These are phyloP conservation scores for Synergus japonicus DNA, from an alignment of 2,888 invertebrate species.

Conservation along the genomic window DNA sequence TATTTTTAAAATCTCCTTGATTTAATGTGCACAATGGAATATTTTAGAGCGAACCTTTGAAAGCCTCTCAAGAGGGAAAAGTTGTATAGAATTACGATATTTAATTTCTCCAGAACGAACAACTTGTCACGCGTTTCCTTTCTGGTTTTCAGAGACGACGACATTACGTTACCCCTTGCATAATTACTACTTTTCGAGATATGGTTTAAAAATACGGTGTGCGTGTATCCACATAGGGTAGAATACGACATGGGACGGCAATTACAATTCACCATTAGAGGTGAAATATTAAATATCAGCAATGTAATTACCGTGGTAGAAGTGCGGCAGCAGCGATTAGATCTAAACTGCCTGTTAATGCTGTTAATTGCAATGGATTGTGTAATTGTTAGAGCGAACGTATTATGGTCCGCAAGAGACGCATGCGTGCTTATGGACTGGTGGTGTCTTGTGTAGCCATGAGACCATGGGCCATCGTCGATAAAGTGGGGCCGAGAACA, in stretches of 20 bases:
- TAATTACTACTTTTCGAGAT: constrained; percentile 5
- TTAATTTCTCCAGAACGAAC: not conserved
- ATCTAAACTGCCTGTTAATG: constrained; percentile 65
- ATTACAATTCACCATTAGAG: constrained; percentile 54
- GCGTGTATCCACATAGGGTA: not conserved
- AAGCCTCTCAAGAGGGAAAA: not conserved
- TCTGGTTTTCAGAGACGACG: not conserved
- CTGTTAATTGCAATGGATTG: constrained; percentile 68
- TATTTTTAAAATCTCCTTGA: too few relatives aligned
- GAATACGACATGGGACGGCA: not conserved
- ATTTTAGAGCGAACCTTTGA: not conserved
- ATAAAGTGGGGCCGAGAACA: constrained; percentile 6
- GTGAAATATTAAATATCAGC: constrained; percentile 67
- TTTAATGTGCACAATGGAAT: too few relatives aligned
- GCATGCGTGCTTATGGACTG: constrained; percentile 16
- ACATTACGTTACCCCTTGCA: not conserved
- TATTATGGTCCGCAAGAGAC: constrained; percentile 34
- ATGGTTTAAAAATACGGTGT: not conserved
- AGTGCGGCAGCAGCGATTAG: constrained; percentile 61
- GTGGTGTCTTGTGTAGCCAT: not conserved
- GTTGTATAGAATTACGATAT: not conserved
- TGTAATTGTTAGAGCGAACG: constrained; percentile 61
- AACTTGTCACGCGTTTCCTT: not conserved
- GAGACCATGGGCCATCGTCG: not conserved
- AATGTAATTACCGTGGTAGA: constrained; percentile 62